Percentiles rank a stretch among this genome's conserved stretches.
phyloP scores from a whole-genome alignment of 1,140 invertebrate species.

The Sminthurinus signatus region DNA sequence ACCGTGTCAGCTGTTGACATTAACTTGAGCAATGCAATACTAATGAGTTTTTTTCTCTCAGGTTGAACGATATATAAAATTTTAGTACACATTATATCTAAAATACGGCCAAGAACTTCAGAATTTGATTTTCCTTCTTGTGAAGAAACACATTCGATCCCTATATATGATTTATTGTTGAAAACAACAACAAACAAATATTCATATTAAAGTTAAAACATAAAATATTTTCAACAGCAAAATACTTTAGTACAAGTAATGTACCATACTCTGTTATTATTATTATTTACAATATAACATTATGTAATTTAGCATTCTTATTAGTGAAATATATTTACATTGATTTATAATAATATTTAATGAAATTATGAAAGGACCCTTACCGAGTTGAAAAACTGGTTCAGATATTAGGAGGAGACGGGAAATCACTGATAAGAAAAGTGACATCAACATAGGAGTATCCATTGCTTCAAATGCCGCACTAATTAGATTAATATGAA shows the following conservation, averaged over 20 bases:
- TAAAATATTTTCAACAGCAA: no score
- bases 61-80: conserved; percentile 68
- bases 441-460: conserved; percentile 63
- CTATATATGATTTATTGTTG: no score
- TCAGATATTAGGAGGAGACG: conserved; percentile 68
- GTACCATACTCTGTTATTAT: no score
- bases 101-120: conserved; percentile 58
- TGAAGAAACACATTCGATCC: conserved; percentile 39
- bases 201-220: no score
- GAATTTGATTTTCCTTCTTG: conserved; percentile 45
- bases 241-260: no score
- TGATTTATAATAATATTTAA: no score
- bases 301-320: no score
- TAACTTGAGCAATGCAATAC: conserved; percentile 72
- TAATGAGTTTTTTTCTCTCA: conserved; percentile 72
- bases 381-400: conserved; percentile 62
- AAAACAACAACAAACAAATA: no score
- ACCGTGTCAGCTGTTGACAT: conserved; percentile 53
- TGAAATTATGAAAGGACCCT: no score
- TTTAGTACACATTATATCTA: conserved; percentile 71
- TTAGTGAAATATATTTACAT: no score
- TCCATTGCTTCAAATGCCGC: conserved; percentile 59
- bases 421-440: conserved; percentile 68
- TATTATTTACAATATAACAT: no score
- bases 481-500: no score